Evolutionary conservation across 2,888 invertebrate genomes (phyloP), one percentile per base, ranked within the genome.

Genomic region (Troides aeacus): DNA sequence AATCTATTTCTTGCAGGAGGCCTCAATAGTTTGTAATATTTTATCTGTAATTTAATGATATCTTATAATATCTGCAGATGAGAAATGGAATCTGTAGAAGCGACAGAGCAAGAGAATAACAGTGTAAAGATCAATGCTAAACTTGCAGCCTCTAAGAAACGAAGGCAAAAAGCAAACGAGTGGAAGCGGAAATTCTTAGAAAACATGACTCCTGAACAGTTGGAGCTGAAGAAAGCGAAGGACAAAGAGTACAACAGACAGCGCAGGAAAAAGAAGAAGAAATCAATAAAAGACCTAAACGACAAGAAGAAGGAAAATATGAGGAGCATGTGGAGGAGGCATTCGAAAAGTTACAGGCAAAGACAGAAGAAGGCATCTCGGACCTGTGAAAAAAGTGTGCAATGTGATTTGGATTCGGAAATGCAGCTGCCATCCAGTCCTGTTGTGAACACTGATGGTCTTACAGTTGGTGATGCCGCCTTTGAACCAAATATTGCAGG

Each of bases 151-250:
- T 79, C 79, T 68, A 69, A 76, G 50, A 71, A 68, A 56, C 74
- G 74, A 59, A 75, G 75, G 62, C 72, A 76, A 71, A 75, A 73
- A 58, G 76, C 76, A 0, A 76, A 76, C 68, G 76, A 74, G 30
- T 75, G 76, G 60, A 81, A 79, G 74, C 72, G 72, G 59, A 76
- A 59, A 18, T 79, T 75, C 69, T 73, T 79, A 53, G 72, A 75
- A 63, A 78, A 75, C 7, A 71, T 76, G 72, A 79, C 78, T 5
- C 67, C 72, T 2, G 76, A 79, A 69, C 72, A 79, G 57, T 77
- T n/a, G 60, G 76, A 78, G 66, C 68, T 75, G 0, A 79, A 76
- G 71, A 70, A 67, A 42, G 73, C 72, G 21, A 79, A 78, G 61
- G 74, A 75, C 61, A 78, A 73, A 30, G 76, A 73, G 63, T 73